These are phyloP conservation scores for Megaptera novaeangliae DNA, from an alignment of 2,113 vertebrate genomes.

Conservation along the genomic window DNA sequence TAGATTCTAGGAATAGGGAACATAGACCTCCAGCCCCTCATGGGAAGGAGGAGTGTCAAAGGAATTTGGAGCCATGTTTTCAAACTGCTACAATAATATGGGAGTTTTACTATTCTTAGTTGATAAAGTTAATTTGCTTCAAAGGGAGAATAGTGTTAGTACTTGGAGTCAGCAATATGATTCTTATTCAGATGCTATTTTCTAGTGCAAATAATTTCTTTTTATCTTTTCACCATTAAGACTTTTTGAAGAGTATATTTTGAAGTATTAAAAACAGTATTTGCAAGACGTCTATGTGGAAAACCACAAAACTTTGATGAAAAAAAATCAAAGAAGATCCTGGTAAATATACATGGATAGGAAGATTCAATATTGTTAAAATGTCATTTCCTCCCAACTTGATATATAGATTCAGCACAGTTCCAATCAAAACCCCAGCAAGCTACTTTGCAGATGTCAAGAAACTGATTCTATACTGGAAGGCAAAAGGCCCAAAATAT, in stretches of 20 bases:
- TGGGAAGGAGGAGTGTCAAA: neutral
- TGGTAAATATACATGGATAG: neutral
- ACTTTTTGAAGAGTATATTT: neutral
- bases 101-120: neutral
- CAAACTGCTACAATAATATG: neutral
- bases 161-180: neutral
- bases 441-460: neutral
- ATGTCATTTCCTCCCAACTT: neutral
- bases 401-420: neutral
- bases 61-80: neutral
- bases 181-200: neutral
- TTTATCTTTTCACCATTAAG: neutral
- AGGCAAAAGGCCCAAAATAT: neutral
- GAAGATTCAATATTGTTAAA: neutral
- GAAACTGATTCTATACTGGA: neutral
- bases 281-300: neutral
- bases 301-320: neutral
- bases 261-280: neutral
- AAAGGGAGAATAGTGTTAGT: neutral
- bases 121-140: neutral
- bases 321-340: neutral
- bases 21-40: neutral
- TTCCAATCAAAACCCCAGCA: neutral
- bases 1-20: neutral
- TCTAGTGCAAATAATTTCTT: neutral